phyloP scores from a whole-genome alignment of 2,797 vertebrate genomes.

The Sebastes itinus region DNA sequence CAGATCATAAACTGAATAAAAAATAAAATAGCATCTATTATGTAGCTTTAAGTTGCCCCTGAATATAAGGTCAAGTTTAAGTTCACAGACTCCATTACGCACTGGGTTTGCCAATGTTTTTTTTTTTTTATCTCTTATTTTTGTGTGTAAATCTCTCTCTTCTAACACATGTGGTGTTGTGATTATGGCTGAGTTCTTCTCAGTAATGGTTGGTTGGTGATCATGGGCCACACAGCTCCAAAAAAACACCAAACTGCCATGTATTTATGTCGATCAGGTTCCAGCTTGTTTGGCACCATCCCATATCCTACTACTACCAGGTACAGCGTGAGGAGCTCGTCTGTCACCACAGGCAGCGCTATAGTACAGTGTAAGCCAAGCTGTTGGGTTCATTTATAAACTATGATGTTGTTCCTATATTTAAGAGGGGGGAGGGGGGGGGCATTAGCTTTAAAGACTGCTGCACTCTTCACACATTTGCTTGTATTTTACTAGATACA shows the following conservation, averaged over 20 bases:
- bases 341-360: constrained; percentile 31
- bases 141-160: neutral
- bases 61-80: neutral
- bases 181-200: neutral
- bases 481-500: neutral
- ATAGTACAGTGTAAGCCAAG: neutral
- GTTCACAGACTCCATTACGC: constrained; percentile 29
- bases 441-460: neutral
- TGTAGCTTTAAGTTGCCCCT: neutral
- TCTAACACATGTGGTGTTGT: constrained; percentile 29
- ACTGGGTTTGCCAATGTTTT: neutral
- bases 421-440: neutral
- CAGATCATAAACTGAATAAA: neutral
- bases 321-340: constrained; percentile 28
- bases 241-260: constrained; percentile 7
- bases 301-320: constrained; percentile 44
- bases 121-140: neutral
- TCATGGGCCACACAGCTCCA: neutral
- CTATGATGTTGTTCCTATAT: constrained; percentile 3
- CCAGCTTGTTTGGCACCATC: constrained; percentile 64
- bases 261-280: constrained; percentile 50
- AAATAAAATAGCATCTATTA: neutral
- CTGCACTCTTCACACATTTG: constrained; percentile 7
- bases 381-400: constrained; percentile 19
- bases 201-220: neutral